Evolutionary conservation across 2,888 invertebrate genomes (phyloP).

Genomic region (Pimpla rufipes): DNA sequence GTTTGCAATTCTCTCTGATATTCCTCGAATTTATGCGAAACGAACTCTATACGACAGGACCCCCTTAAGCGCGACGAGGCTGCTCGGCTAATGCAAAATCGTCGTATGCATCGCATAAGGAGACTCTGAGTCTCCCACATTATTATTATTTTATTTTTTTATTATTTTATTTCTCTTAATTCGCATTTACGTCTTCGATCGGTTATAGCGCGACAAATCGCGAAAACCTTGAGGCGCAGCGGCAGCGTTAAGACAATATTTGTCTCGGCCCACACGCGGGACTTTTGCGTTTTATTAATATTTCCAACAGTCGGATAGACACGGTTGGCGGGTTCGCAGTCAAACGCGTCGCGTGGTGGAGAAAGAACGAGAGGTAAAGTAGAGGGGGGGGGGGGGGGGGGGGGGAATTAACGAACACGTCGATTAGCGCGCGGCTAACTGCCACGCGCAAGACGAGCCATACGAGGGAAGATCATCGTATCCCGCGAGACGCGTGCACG

Average conservation of each 20-base stretch:
- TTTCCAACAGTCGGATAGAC: slow-evolving; percentile 23
- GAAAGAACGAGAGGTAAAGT: slow-evolving; percentile 32
- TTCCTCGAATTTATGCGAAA: too few relatives aligned
- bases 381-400: slow-evolving; percentile 23
- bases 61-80: too few relatives aligned
- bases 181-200: neutral
- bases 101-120: slow-evolving; percentile 24
- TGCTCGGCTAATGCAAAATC: slow-evolving; percentile 5
- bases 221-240: slow-evolving; percentile 29
- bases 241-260: slow-evolving; percentile 53
- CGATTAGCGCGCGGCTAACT: slow-evolving; percentile 64
- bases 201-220: slow-evolving; percentile 29
- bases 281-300: slow-evolving; percentile 22
- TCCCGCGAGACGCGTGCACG: slow-evolving; percentile 60
- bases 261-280: slow-evolving; percentile 39
- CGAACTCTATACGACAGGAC: too few relatives aligned
- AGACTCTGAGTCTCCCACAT: slow-evolving; percentile 33
- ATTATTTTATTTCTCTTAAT: neutral
- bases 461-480: slow-evolving; percentile 73
- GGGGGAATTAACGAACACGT: slow-evolving; percentile 65
- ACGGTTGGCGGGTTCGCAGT: slow-evolving; percentile 16
- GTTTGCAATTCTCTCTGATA: too few relatives aligned
- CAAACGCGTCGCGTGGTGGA: slow-evolving; percentile 35
- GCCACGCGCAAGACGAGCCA: slow-evolving; percentile 57
- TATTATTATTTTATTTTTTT: too few relatives aligned